Conservation (phyloP, 2,888 invertebrate genomes). For the Diarsia mendica region DNA sequence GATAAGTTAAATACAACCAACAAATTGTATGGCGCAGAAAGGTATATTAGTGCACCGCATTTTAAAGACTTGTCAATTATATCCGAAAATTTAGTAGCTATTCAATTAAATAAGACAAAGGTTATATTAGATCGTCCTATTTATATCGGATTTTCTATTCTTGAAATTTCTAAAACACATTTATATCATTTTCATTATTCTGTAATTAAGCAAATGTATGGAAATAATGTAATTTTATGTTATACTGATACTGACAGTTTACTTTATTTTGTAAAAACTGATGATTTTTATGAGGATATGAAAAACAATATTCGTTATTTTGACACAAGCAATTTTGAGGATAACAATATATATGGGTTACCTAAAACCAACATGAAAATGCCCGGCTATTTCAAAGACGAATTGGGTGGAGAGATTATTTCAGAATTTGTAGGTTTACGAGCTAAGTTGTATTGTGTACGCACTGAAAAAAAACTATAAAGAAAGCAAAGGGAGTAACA, state of each 20-base stretch:
- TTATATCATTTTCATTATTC: constrained; percentile 11
- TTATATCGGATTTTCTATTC: constrained; percentile 1
- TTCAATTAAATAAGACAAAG: constrained; percentile 1
- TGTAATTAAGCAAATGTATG: background rate
- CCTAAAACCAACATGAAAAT: background rate
- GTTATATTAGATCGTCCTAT: background rate
- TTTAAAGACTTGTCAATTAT: constrained; percentile 7
- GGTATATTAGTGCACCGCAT: background rate
- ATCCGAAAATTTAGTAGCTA: background rate
- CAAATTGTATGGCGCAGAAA: background rate
- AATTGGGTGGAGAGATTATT: constrained; percentile 4
- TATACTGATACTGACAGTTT: constrained; percentile 7
- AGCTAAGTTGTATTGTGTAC: constrained; percentile 11
- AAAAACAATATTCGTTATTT: background rate
- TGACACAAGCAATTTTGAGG: constrained; percentile 15
- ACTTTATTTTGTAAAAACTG: background rate
- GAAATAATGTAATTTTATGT: background rate
- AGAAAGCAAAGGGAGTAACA: background rate
- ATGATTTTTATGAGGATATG: constrained; percentile 4
- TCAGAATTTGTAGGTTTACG: constrained; percentile 20
- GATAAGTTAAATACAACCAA: background rate
- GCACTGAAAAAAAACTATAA: background rate
- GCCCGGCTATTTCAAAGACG: constrained; percentile 6
- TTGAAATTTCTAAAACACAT: background rate
- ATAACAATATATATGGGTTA: background rate